phyloP scores from a whole-genome alignment of 2,113 vertebrate genomes.

The Pterocles burchelli region DNA sequence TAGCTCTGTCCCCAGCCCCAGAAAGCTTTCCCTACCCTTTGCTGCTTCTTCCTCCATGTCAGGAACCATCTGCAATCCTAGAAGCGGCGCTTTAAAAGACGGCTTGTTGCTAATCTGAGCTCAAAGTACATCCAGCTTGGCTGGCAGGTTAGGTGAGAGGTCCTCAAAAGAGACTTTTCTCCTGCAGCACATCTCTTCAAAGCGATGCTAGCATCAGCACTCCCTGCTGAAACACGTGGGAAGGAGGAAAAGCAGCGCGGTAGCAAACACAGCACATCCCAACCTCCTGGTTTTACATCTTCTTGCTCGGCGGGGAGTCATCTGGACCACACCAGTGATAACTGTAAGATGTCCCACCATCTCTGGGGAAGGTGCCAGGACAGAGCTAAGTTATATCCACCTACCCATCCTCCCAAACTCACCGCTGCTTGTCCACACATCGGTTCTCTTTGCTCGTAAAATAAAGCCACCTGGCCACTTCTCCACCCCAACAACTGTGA shows the following conservation, averaged over 20 bases:
- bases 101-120: not conserved
- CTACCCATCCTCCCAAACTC: too few relatives aligned
- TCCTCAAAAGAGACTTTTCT: not conserved
- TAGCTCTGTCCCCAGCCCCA: not conserved
- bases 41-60: not conserved
- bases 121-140: not conserved
- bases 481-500: not conserved
- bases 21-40: not conserved
- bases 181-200: not conserved
- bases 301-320: not conserved
- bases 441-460: not conserved
- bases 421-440: not conserved
- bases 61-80: not conserved
- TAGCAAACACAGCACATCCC: not conserved
- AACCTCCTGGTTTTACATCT: fast-evolving
- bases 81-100: not conserved
- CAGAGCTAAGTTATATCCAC: not conserved
- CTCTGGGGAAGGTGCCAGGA: not conserved
- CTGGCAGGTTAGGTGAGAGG: not conserved
- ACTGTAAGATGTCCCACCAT: not conserved
- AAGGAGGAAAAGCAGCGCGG: not conserved
- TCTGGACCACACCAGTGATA: not conserved
- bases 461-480: not conserved
- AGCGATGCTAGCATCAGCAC: not conserved
- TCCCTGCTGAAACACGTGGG: fast-evolving